Evolutionary conservation across 2,888 invertebrate genomes (phyloP), one percentile per base, ranked within the genome.

Genomic region (Noctua comes): DNA sequence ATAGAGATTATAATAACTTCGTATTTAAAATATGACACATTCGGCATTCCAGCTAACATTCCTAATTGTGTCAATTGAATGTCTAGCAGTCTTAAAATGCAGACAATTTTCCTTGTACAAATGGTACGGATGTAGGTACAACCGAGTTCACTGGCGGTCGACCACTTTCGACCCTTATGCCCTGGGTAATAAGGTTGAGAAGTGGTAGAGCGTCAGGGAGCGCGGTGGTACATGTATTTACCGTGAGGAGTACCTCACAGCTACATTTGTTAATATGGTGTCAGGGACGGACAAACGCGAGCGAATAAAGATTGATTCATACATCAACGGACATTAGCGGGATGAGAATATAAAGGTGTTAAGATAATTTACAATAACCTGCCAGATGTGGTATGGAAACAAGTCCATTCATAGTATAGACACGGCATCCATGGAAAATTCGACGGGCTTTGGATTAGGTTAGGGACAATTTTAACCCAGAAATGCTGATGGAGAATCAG

Each of bases 251-350:
- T 66, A 73, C 62, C 18, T 79, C 73, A 71, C 68, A 66, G 62
- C 73, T 82, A 59, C 71, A 73, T 82, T 71, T 72, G 83, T 84
- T 90, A 88, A 87, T 90, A 77, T 74, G 76, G 85, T 81, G 89
- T 89, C 89, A 89, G 80, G 89, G 89, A 79, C 89, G 90, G 86
- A 68, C 90, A 84, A 76, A 73, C 70, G 66, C 51, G 51, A 62
- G 64, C 68, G 73, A 82, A 84, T 84, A 87, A 84, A 83, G 80
- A 78, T 82, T 82, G 80, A 83, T 90, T 88, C 88, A 87, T 82
- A 80, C 77, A 79, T 78, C 73, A 78, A 69, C 64, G 71, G 31
- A 36, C 57, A 82, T 89, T 89, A 88, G 79, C 80, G 59, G 27
- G 57, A 68, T 73, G 79, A 72, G 78, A 65, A 83, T 73, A 51